Evolutionary conservation across 2,797 vertebrate species (phyloP), one percentile per base, ranked within the genome.

Genomic region (Falco cherrug): DNA sequence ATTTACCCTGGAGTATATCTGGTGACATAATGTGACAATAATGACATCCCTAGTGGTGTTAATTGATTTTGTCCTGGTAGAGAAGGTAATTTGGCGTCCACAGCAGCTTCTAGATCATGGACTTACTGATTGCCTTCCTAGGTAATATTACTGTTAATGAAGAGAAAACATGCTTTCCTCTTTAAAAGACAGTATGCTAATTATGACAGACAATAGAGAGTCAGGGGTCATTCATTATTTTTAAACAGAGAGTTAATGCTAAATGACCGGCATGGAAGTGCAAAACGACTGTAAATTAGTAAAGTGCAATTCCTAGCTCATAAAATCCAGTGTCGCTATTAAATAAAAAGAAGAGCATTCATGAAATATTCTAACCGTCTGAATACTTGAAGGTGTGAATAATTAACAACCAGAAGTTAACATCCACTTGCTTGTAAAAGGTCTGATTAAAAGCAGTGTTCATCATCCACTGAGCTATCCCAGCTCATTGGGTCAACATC

Each of bases 21-120:
- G 87, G 98, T 98, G 98, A 98, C 98, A 98, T 98, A 98, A 98
- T 98, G 98, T 98, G 98, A 98, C 98, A 98, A 98, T 98, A 98
- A 98, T 98, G 98, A 98, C 98, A 98, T 98, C 98, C 98, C 98
- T 96, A 74, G 98, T 98, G 98, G 98, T 98, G 98, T 98, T 98
- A 98, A 98, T 98, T 98, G 98, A 98, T 98, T 98, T 98, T 98
- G 98, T 98, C 98, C 98, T 98, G 98, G 96, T 97, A 95, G 98
- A 97, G 97, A 97, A 95, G 98, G 97, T 98, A 98, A 98, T 98
- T 98, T 98, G 98, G 98, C 95, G 89, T 98, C 98, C 97, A 81
- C 90, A 19, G 97, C 95, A 97, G 97, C 96, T 97, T 97, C 97
- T 84, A 82, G 97, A 98, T 98, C 98, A 95, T 69, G 97, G 97